A percentile compares a stretch with the other conserved stretches of the same genome.
Conservation (phyloP, 1,140 invertebrate genomes). For the Doryteuthis pealeii region DNA sequence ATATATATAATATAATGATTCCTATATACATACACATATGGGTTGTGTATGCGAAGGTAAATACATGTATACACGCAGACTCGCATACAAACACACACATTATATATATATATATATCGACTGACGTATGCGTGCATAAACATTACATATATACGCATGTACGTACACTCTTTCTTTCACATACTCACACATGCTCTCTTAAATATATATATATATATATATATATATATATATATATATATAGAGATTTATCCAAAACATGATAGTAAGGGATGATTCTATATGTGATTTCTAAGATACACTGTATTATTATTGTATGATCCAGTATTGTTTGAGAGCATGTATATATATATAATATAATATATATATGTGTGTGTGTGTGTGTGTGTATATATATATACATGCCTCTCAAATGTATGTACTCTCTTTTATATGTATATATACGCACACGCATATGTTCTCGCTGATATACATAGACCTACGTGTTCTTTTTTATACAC, state of each 20-base stretch:
- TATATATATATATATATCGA: neutral
- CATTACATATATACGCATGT: neutral
- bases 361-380: neutral
- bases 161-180: neutral
- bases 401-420: neutral
- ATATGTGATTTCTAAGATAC: neutral
- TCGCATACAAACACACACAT: neutral
- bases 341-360: neutral
- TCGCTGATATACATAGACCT: neutral
- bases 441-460: neutral
- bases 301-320: too few species aligned
- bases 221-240: too few species aligned
- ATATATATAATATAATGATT: too few species aligned
- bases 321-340: neutral
- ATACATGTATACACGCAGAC: neutral
- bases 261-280: neutral
- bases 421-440: neutral
- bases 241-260: too few species aligned
- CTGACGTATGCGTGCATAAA: neutral
- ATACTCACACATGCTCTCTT: neutral
- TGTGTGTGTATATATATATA: neutral
- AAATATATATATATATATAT: neutral
- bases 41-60: neutral
- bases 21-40: too few species aligned
- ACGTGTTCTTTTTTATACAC: neutral